Evolutionary conservation across 2,113 vertebrate genomes (phyloP), one percentile per base, ranked within the genome.

Genomic region (Dinomys branickii): DNA sequence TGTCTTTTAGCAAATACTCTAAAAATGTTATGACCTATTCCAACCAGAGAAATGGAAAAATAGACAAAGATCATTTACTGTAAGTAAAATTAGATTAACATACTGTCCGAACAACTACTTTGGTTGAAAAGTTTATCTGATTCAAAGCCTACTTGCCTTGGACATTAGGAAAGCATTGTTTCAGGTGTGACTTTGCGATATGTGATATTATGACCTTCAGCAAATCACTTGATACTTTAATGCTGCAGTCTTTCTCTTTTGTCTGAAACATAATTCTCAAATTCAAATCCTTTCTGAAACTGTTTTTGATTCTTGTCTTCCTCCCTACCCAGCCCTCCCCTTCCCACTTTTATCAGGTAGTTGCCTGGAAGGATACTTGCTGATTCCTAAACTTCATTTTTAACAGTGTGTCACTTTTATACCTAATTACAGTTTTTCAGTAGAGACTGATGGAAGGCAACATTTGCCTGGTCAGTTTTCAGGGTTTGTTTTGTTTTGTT

Each of bases 31-130:
- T 71, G n/a, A 85, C 13, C 47, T 82, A 24, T 88, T 73, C 85
- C 65, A 92, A 30, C n/a, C 83, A 94, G 24, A 90, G n/a, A 83
- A 89, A 71, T 83, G 54, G 33, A 71, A 87, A 85, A 58, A 13
- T 69, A 69, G 71, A 44, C 63, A 75, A 82, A 81, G 38, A n/a
- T 71, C 44, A 22, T 35, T 56, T 91, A 73, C 47, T 56, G 11
- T 58, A 38, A 95, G n/a, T 90, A 93, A 93, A 94, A 73, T 56
- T 81, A 12, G 20, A 80, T 71, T 16, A 67, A 67, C 50, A 14
- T n/a, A 50, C 47, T 47, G 30, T 54, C 54, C 2, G 52, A 95
- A 61, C 63, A 5, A 0, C 75, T 54, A 9, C 69, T 90, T 83
- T 7, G 73, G 17, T 69, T 17, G 28, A 81, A 65, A 83, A 44